Conservation (phyloP, 2,797 vertebrate species). For the Euphonia xanthogaster region DNA sequence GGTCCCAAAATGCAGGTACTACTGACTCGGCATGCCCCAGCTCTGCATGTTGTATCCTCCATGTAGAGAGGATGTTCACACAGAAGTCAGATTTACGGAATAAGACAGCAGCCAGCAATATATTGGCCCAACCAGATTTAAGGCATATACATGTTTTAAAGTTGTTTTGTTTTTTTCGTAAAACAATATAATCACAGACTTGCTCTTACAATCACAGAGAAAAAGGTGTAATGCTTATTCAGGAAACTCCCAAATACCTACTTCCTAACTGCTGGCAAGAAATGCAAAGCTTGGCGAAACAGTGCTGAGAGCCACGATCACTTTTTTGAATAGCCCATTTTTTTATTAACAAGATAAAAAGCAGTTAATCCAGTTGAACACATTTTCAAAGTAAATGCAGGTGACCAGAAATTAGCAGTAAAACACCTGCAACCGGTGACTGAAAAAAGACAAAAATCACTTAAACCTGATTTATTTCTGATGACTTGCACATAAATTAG, state of each 20-base stretch:
- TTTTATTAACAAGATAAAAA: neutral
- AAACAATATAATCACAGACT: neutral
- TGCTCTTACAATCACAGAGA: neutral
- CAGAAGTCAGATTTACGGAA: neutral
- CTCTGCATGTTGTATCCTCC: neutral
- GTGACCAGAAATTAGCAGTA: neutral
- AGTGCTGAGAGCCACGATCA: fast-evolving
- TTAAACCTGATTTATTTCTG: neutral
- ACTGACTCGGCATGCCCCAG: fast-evolving
- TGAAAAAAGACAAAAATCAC: neutral
- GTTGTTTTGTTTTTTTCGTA: neutral
- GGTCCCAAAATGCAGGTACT: neutral
- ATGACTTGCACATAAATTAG: neutral
- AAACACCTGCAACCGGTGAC: neutral
- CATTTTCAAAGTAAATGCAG: neutral
- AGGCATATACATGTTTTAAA: neutral
- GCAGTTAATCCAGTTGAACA: neutral
- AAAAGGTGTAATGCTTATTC: neutral
- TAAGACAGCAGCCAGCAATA: neutral
- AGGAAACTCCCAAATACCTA: neutral
- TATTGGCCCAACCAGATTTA: neutral
- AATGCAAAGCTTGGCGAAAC: neutral
- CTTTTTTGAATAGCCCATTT: neutral
- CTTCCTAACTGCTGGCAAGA: neutral
- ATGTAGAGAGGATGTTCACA: fast-evolving